Base-by-base conservation (phyloP, 2,888 invertebrate species). In the Erannis defoliaria region DNA sequence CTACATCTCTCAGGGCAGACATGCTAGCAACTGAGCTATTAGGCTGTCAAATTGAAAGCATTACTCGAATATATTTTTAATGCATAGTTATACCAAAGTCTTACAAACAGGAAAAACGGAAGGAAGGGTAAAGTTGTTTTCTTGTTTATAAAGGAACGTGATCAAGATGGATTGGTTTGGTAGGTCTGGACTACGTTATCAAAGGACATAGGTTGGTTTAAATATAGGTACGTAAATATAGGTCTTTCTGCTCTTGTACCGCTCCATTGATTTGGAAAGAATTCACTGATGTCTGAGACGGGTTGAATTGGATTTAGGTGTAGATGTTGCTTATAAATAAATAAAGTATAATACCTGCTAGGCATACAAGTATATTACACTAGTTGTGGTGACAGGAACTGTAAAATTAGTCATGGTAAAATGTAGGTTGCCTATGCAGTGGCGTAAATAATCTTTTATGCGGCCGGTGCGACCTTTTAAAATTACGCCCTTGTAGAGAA, bases 241-340 rank as follows among this genome's bases (percentile, higher is more conserved):
- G 16, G 21, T 16, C 16, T 23, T 10, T 16, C 16, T 18, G 16
- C 19, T 40, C 1, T 33, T 10, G 23, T 46, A 10, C 12, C 58
- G 46, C 31, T 48, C 23, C 53, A 48, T 53, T 59, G 58, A 59
- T 53, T 53, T 46, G 46, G 51, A 59, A 59, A 29, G 49, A 14
- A 37, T 33, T 53, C 14, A 18, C 35, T 50, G 31, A 48, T 37
- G 50, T 2, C 16, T 45, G 45, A 35, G 42, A 29, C 43, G 50
- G 50, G 35, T 33, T 23, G 9, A 42, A 46, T 45, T 19, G 5
- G n/a, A n/a, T 3, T 33, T 43, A 10, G 8, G 5, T 3, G n/a
- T 12, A 31, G 8, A 31, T n/a, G 1, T 12, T 33, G n/a, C n/a
- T n/a, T 33, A 31, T 10, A n/a, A n/a, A 3, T 10, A 9, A 3